phyloP scores from a whole-genome alignment of 2,888 invertebrate species.

The Diogma glabrata region DNA sequence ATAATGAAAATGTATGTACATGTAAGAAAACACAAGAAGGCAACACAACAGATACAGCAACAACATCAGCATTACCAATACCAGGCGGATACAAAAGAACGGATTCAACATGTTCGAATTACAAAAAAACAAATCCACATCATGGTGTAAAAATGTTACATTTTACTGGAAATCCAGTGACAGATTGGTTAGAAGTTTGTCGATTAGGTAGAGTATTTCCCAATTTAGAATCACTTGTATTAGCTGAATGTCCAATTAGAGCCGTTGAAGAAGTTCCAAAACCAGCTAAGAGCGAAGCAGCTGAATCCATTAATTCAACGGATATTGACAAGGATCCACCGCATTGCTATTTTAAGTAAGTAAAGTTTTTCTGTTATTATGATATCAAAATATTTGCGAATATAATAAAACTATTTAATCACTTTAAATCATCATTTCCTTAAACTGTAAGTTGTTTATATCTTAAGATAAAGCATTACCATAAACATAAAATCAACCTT shows the following conservation, averaged over 20 bases:
- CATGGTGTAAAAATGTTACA: constrained; percentile 64
- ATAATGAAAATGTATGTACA: constrained; percentile 16
- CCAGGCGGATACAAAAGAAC: constrained; percentile 15
- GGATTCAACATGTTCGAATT: constrained; percentile 20
- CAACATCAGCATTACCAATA: background rate
- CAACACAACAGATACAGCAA: background rate
- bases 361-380: constrained; percentile 18
- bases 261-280: constrained; percentile 14
- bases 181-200: constrained; percentile 70
- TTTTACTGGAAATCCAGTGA: constrained; percentile 79
- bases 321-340: constrained; percentile 39
- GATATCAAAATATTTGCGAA: no score
- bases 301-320: constrained; percentile 18
- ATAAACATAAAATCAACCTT: no score
- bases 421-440: no score
- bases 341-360: constrained; percentile 49
- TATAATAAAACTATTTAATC: no score
- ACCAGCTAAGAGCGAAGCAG: background rate
- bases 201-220: constrained; percentile 81
- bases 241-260: constrained; percentile 76
- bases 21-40: constrained; percentile 5
- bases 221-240: constrained; percentile 67
- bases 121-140: constrained; percentile 41
- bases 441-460: no score
- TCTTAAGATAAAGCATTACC: no score